Evolutionary conservation across 2,113 vertebrate species (phyloP), one percentile per base, ranked within the genome.

Genomic region (Python bivittatus): DNA sequence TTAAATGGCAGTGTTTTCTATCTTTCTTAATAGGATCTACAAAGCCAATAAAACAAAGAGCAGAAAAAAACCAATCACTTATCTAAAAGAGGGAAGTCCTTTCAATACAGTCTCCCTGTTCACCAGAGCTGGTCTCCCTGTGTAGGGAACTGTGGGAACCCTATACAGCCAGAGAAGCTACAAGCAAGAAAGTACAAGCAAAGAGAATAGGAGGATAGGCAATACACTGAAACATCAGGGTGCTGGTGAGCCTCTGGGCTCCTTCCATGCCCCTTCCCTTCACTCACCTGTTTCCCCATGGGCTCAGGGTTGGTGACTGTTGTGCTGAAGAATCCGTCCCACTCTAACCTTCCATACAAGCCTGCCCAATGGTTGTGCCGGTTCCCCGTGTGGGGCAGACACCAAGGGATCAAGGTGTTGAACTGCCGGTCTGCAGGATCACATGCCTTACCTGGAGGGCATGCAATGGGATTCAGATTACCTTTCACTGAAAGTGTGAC

Each of bases 271-370:
- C 3, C 12, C 5, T 23, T n/a, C 29, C 20, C 2, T 84, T 33
- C 27, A 11, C 95, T 52, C 90, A 99, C 99, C 99, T 99, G 99
- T 96, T 99, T 99, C 96, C 99, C 99, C 99, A 99, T 99, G 42
- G 99, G 99, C 95, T 99, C 99, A 0, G 99, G 99, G 95, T 99
- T 99, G 95, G 99, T 99, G 89, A 99, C 99, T 0, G 99, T 99
- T 6, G 99, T 99, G 97, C 99, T 99, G 97, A 99, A 99, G 98
- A 99, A 99, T 13, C 99, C 99, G 0, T 99, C 99, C 99, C 99
- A 99, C 95, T 99, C 99, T 87, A 99, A 94, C 23, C 99, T 97
- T 17, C 99, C 99, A 0, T 99, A 99, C 11, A 99, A 98, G 23
- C 99, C 99, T 0, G 99, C 99, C 99, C 99, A 99, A 97, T 99